Conservation (phyloP, 2,113 vertebrate species). For the Pluvialis apricaria region DNA sequence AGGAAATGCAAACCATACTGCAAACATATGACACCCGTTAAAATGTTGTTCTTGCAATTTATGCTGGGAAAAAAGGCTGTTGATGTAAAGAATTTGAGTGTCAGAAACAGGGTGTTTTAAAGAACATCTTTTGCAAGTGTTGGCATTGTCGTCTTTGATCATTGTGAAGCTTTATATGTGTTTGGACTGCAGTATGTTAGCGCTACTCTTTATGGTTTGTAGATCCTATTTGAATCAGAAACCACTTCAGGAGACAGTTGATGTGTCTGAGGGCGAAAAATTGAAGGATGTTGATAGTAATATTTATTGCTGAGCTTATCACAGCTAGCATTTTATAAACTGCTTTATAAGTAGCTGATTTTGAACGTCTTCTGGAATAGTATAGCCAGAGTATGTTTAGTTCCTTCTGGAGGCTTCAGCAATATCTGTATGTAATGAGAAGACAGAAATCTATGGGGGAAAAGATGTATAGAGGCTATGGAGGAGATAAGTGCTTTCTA, state of each 20-base stretch:
- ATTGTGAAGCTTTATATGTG: neutral
- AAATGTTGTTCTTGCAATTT: neutral
- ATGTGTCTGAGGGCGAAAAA: neutral
- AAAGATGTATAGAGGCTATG: neutral
- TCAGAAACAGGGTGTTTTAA: neutral
- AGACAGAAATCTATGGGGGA: neutral
- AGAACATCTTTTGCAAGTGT: neutral
- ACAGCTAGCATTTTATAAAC: neutral
- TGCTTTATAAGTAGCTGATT: neutral
- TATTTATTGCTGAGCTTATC: neutral
- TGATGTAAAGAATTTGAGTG: neutral
- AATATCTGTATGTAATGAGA: neutral
- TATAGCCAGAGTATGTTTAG: neutral
- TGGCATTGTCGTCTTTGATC: neutral
- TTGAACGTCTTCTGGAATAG: neutral
- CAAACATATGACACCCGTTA: neutral
- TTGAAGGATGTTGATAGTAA: neutral
- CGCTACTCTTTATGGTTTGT: neutral
- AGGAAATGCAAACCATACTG: neutral
- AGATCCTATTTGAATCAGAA: neutral
- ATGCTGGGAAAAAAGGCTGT: neutral
- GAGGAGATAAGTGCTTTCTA: neutral
- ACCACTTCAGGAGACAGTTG: neutral
- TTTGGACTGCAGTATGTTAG: neutral
- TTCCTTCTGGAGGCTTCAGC: neutral